Percentiles rank a stretch among this genome's conserved stretches.
Evolutionary conservation across 2,113 vertebrate genomes (phyloP).

Genomic region (Platichthys flesus): DNA sequence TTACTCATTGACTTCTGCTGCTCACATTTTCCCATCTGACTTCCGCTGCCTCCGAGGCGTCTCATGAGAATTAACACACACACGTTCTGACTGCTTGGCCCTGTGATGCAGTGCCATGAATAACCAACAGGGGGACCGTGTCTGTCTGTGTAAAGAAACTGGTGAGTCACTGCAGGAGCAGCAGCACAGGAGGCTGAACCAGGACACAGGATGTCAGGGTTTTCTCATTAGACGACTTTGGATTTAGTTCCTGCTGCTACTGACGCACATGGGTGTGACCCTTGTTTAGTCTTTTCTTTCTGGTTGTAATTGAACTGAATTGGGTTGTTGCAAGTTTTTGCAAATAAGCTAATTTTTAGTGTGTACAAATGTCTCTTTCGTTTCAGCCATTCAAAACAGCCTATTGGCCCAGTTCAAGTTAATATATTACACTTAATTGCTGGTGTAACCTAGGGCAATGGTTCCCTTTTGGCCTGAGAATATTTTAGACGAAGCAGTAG

Average conservation of each 20-base stretch:
- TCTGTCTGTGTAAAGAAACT: conserved; percentile 41
- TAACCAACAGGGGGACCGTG: conserved; percentile 55
- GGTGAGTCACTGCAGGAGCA: conserved; percentile 71
- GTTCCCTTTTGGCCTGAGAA: no score
- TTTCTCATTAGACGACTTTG: background rate
- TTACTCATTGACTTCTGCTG: conserved; percentile 53
- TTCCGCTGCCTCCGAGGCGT: conserved; percentile 19
- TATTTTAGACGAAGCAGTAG: no score
- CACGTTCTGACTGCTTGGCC: background rate
- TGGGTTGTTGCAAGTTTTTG: no score
- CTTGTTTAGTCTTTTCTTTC: no score
- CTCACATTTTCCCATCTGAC: conserved; percentile 54
- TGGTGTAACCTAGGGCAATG: no score
- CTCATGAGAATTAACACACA: conserved; percentile 14
- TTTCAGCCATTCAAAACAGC: background rate
- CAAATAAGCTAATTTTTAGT: no score
- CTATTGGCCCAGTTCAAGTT: background rate
- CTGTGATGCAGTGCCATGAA: conserved; percentile 20
- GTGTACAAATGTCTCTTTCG: background rate
- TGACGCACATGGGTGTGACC: background rate
- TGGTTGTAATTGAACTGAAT: no score
- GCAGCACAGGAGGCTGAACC: conserved; percentile 40
- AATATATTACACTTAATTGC: background rate
- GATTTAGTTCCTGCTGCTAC: background rate
- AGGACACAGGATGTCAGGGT: conserved; percentile 16